phyloP scores from a whole-genome alignment of 2,113 vertebrate species.

The cattle (Bos taurus) region ARS-UCD2.0 NC_037347.1:10498501-10499000 shows the following conservation, averaged over 20 bases:
- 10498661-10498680: background rate
- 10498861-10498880: background rate
- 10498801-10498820: slow-evolving; percentile 72
- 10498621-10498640: background rate
- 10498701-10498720: background rate
- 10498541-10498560: background rate
- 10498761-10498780: slow-evolving; percentile 65
- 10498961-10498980: background rate
- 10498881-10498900: background rate
- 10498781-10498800: slow-evolving; percentile 9
- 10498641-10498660: background rate
- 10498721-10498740: background rate
- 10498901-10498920: background rate
- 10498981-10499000: background rate
- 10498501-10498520: background rate
- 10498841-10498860: background rate
- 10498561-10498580: background rate
- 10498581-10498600: background rate
- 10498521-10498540: background rate
- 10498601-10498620: background rate
- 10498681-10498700: background rate
- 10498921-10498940: background rate
- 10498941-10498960: background rate
- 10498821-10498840: slow-evolving; percentile 65
- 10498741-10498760: background rate